These are phyloP conservation scores for Enteromius thamalakanensis DNA, from an alignment of 2,797 vertebrate genomes.

Conservation along the genomic window DNA sequence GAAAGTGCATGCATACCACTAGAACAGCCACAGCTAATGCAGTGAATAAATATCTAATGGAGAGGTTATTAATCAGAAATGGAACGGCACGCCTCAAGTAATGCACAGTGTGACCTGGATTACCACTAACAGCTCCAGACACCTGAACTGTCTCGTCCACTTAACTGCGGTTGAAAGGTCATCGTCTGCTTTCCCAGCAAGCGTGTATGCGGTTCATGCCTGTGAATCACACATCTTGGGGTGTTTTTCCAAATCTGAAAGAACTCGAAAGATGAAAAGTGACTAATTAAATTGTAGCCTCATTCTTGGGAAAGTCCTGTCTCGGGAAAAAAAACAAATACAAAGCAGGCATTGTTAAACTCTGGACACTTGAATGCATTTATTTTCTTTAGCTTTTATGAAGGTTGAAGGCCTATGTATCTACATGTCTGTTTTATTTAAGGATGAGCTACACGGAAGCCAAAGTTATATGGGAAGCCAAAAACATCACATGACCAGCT, in stretches of 20 bases:
- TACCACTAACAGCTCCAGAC: slow-evolving; percentile 48
- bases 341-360: slow-evolving; percentile 18
- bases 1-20: slow-evolving; percentile 49
- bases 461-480: background rate
- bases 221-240: background rate
- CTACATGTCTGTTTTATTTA: background rate
- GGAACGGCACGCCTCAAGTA: slow-evolving; percentile 46
- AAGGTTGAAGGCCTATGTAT: background rate
- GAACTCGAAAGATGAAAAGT: background rate
- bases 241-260: background rate
- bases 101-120: slow-evolving; percentile 54
- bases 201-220: background rate
- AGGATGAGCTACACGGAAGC: background rate
- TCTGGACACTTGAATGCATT: background rate
- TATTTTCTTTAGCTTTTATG: background rate
- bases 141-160: slow-evolving; percentile 31
- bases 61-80: slow-evolving; percentile 60
- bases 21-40: slow-evolving; percentile 57
- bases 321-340: background rate
- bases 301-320: slow-evolving; percentile 2
- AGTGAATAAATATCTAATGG: slow-evolving; percentile 67
- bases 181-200: background rate
- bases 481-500: background rate
- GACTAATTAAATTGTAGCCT: background rate
- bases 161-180: slow-evolving; percentile 40